Evolutionary conservation across 2,797 vertebrate genomes (phyloP), one percentile per base, ranked within the genome.

Genomic region (Gymnothorax javanicus): DNA sequence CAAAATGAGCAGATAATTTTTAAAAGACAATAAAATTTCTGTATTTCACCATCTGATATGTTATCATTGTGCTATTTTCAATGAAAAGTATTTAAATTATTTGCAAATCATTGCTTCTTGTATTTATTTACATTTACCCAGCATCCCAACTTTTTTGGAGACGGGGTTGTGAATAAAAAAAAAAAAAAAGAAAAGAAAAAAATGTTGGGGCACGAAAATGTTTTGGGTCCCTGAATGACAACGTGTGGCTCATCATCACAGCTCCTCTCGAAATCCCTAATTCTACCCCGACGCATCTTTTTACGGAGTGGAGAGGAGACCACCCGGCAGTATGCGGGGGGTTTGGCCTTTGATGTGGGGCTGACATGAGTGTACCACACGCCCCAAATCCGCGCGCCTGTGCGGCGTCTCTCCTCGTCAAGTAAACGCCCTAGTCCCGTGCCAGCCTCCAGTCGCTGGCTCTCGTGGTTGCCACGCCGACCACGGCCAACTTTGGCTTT

Each of bases 311-410:
- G 56, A 50, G 20, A 25, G 64, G 12, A 87, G 95, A 94, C 95
- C 95, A 96, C 95, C 95, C 95, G 95, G 93, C 89, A 93, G 90
- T 79, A 86, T 88, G 89, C 93, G 92, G 91, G 91, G 90, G 90
- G 91, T 89, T 85, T 43, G 33, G 50, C 58, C 93, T 96, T 95
- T 95, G 93, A 96, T 96, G 96, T 95, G 95, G 94, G 89, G 85
- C 69, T 69, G 89, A 91, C 91, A 93, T 91, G 94, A 95, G 93
- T 94, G 93, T 91, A 89, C 90, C 88, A 91, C 90, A 92, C 89
- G 92, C 92, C 90, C 90, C 88, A 92, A 27, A 69, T 27, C 17
- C 73, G n/a, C 17, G 5, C 7, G 56, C 33, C 82, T 27, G 43
- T 62, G 82, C 60, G 69, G 67, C 69, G 52, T 73, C 84, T 43